Evolutionary conservation across 2,888 invertebrate species (phyloP).

Genomic region (Sturmia bella): DNA sequence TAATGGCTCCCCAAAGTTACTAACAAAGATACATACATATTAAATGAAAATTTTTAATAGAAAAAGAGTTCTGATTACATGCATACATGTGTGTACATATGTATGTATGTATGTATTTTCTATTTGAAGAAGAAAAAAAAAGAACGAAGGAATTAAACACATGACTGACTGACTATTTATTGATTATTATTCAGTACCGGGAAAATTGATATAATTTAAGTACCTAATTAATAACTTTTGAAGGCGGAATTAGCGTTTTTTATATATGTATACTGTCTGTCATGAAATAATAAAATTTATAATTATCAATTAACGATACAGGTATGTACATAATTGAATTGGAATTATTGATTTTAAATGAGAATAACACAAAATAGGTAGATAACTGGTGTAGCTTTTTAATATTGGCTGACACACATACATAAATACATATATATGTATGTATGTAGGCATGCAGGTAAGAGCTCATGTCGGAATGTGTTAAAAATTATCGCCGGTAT

Average conservation of each 20-base stretch:
- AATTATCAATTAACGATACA: too few species aligned
- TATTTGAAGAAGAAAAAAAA: neutral
- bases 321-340: too few species aligned
- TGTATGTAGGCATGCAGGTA: too few species aligned
- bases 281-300: too few species aligned
- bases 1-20: conserved; percentile 29
- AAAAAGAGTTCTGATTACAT: neutral
- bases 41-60: too few species aligned
- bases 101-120: neutral
- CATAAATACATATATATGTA: too few species aligned
- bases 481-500: too few species aligned
- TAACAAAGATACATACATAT: too few species aligned
- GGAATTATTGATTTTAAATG: too few species aligned
- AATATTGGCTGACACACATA: too few species aligned
- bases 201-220: neutral
- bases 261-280: neutral
- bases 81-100: neutral
- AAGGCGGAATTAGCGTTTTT: neutral
- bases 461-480: too few species aligned
- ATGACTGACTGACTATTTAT: neutral
- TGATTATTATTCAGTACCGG: neutral
- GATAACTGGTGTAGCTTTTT: too few species aligned
- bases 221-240: neutral
- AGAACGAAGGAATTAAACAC: neutral
- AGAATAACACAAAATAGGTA: neutral